Evolutionary conservation across 2,888 invertebrate genomes (phyloP).

Genomic region (Holacanthella duospinosa): DNA sequence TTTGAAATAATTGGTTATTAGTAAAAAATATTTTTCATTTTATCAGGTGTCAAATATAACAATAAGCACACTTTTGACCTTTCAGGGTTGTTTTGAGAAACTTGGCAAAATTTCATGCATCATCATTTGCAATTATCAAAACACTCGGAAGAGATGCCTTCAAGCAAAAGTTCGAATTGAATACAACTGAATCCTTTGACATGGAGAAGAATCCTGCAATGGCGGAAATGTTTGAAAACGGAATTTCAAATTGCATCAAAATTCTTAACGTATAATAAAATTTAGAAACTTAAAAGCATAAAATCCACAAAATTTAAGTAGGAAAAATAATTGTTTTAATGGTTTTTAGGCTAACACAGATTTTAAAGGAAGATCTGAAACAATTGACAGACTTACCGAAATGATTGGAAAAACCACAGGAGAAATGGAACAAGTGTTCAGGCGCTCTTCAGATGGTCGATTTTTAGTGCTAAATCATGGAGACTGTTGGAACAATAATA

Average conservation of each 20-base stretch:
- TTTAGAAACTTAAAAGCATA: no score
- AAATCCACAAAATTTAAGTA: neutral
- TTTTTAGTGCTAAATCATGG: slow-evolving; percentile 8
- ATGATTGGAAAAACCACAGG: neutral
- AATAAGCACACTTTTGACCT: no score
- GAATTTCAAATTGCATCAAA: neutral
- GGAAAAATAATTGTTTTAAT: no score
- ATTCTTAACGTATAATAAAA: neutral
- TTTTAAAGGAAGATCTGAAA: neutral
- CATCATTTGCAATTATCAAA: neutral
- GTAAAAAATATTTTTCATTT: no score
- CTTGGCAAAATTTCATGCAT: neutral
- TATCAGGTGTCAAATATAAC: no score
- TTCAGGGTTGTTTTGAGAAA: neutral
- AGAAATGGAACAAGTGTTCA: no score
- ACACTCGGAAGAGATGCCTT: neutral
- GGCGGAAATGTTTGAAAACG: neutral
- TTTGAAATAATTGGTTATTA: no score
- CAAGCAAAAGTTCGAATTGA: neutral
- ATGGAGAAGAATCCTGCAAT: neutral
- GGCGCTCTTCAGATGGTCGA: no score
- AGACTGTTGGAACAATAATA: slow-evolving; percentile 21
- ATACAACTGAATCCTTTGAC: neutral
- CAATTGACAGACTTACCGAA: neutral
- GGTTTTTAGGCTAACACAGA: no score